A percentile compares a stretch with the other conserved stretches of the same genome.
Evolutionary conservation across 2,888 invertebrate species (phyloP).

Genomic region (Heliconius erato): DNA sequence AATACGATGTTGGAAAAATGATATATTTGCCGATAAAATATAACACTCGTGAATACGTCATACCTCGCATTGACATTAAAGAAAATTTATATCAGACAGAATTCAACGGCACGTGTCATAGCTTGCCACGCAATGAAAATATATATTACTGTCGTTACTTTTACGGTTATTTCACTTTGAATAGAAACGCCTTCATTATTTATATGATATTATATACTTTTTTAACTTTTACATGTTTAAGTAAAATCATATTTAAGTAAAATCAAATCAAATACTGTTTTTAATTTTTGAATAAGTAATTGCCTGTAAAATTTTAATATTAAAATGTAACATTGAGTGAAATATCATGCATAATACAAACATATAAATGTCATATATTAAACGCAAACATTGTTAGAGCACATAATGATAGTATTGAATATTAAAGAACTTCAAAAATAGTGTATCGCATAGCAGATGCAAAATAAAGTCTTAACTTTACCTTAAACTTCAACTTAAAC

Average conservation of each 20-base stretch:
- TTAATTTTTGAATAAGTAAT: not conserved
- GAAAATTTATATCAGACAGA: slow-evolving; percentile 28
- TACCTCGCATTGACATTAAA: slow-evolving; percentile 51
- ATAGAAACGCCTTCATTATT: slow-evolving; percentile 12
- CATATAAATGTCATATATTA: too few relatives aligned
- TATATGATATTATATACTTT: not conserved
- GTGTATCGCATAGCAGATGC: not conserved
- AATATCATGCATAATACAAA: too few relatives aligned
- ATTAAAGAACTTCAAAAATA: too few relatives aligned
- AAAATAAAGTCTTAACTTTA: slow-evolving; percentile 6
- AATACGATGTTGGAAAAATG: slow-evolving; percentile 71
- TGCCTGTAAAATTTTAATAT: not conserved
- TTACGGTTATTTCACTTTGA: slow-evolving; percentile 32
- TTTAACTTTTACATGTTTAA: not conserved
- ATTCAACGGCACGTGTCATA: slow-evolving; percentile 20
- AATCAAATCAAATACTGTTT: slow-evolving; percentile 2
- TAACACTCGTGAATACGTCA: slow-evolving; percentile 72
- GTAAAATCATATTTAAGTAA: too few relatives aligned
- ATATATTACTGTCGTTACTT: not conserved
- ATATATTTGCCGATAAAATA: slow-evolving; percentile 75
- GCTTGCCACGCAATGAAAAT: slow-evolving; percentile 25
- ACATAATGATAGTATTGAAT: too few relatives aligned
- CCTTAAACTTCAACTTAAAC: too few relatives aligned
- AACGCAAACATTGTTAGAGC: too few relatives aligned
- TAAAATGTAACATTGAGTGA: too few relatives aligned